Percentiles rank a stretch among this genome's conserved stretches.
Conservation (phyloP, 2,113 vertebrate genomes). For the Mungos mungo region DNA sequence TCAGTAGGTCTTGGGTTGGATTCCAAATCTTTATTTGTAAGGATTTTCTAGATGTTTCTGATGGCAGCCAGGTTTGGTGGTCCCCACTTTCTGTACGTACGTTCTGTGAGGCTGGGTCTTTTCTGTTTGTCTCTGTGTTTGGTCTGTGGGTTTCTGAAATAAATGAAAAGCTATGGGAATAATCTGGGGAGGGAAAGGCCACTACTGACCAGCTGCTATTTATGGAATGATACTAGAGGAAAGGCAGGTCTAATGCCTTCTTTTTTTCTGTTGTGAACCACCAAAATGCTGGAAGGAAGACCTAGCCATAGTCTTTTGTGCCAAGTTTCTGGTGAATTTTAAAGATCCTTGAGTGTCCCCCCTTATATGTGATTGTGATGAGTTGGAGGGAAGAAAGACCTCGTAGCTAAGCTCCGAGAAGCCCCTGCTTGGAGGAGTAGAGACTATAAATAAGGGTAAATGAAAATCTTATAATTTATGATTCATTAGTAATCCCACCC, state of each 20-base stretch:
- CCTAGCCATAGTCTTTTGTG: not conserved
- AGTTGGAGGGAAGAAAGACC: not conserved
- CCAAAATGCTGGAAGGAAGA: not conserved
- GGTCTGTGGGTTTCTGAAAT: not conserved
- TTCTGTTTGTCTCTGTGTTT: not conserved
- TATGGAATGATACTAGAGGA: not conserved
- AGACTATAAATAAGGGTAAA: not conserved
- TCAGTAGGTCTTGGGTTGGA: not conserved
- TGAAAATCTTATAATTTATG: slow-evolving; percentile 17
- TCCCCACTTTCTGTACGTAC: not conserved
- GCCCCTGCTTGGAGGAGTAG: not conserved
- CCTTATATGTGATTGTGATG: not conserved
- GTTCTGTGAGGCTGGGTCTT: not conserved
- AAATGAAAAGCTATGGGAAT: not conserved
- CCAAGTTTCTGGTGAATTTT: not conserved
- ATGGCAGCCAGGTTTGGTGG: not conserved
- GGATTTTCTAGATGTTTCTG: not conserved
- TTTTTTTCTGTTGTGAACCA: not conserved
- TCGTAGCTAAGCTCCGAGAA: not conserved
- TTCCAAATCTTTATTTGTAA: not conserved
- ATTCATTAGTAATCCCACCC: slow-evolving; percentile 49
- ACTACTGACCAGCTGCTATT: not conserved
- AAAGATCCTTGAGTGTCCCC: not conserved
- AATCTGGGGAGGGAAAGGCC: not conserved
- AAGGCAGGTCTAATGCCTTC: not conserved